Evolutionary conservation across 2,888 invertebrate species (phyloP).

Genomic region (Pinctada fucata): DNA sequence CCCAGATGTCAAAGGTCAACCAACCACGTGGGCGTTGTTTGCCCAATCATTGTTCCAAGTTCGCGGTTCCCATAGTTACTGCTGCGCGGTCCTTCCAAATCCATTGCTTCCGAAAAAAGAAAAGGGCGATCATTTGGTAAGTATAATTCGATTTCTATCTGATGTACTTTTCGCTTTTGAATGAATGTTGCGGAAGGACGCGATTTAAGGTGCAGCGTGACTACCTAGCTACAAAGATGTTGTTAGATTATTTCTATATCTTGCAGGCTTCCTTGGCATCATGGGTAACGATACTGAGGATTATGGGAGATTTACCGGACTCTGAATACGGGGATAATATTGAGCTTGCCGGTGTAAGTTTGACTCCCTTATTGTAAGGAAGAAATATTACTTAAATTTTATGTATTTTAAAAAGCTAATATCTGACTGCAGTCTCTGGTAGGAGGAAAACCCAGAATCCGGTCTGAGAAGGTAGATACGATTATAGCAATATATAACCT

Average conservation of each 20-base stretch:
- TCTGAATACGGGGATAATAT: conserved; percentile 52
- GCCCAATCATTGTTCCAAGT: conserved; percentile 63
- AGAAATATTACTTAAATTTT: too few relatives aligned
- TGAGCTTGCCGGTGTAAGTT: conserved; percentile 65
- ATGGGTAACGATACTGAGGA: conserved; percentile 68
- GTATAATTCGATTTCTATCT: background rate
- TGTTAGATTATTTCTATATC: background rate
- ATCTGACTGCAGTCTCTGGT: too few relatives aligned
- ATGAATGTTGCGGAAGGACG: too few relatives aligned
- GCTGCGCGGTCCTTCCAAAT: conserved; percentile 60
- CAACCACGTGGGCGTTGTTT: conserved; percentile 62
- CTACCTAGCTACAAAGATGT: background rate
- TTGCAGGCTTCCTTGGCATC: conserved; percentile 67
- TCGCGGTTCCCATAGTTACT: conserved; percentile 59
- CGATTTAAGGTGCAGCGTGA: too few relatives aligned
- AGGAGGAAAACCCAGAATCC: too few relatives aligned
- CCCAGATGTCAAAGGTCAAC: background rate
- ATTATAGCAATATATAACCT: too few relatives aligned
- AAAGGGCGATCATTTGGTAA: conserved; percentile 61
- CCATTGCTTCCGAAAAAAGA: conserved; percentile 62
- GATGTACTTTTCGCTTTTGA: too few relatives aligned
- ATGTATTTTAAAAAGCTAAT: too few relatives aligned
- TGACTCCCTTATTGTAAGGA: background rate
- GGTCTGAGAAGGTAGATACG: too few relatives aligned
- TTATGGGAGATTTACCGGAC: conserved; percentile 71